These are phyloP conservation scores for Epinephelus malabaricus DNA, from an alignment of 2,797 vertebrate genomes.

Conservation along the genomic window DNA sequence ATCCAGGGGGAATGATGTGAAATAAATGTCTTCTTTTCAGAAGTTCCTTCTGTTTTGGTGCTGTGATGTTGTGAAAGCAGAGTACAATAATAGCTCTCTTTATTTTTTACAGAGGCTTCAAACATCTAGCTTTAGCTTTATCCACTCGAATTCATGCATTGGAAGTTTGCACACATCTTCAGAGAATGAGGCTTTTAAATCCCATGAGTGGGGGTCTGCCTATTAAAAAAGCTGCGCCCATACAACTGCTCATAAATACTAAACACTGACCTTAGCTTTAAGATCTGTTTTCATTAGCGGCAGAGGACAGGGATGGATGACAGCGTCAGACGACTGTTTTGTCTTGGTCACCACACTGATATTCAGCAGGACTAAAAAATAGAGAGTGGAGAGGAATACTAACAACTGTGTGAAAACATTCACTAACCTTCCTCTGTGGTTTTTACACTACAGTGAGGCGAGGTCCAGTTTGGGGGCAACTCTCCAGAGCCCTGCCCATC, in stretches of 20 bases:
- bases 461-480: background rate
- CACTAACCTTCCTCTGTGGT: background rate
- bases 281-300: background rate
- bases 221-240: background rate
- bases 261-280: background rate
- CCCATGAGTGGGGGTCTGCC: background rate
- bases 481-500: background rate
- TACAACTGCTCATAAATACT: conserved; percentile 28
- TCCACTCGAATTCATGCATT: background rate
- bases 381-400: background rate
- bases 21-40: conserved; percentile 18
- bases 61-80: conserved; percentile 10
- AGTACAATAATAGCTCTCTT: background rate
- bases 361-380: background rate
- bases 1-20: conserved; percentile 7
- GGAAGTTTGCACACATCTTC: conserved; percentile 1
- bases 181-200: conserved; percentile 1
- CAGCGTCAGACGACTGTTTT: background rate
- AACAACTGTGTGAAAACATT: background rate
- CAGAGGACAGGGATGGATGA: background rate
- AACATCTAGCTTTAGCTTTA: conserved; percentile 8
- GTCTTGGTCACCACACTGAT: background rate
- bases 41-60: conserved; percentile 11
- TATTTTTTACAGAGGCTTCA: conserved; percentile 5
- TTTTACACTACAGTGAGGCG: background rate